These are phyloP conservation scores for Tetranychus piercei DNA, from an alignment of 2,888 invertebrate species.

Conservation along the genomic window DNA sequence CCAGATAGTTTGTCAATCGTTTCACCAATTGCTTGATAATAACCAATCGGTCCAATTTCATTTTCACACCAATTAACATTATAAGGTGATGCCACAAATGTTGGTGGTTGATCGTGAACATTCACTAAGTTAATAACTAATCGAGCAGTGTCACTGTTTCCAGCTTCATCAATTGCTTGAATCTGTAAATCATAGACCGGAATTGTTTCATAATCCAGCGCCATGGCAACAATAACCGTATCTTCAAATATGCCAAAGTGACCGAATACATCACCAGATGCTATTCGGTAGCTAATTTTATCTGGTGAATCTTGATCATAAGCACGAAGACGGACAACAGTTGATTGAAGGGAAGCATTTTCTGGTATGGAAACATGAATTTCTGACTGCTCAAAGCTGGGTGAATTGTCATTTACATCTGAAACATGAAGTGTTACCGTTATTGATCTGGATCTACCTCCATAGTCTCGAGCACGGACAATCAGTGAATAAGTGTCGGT, in stretches of 20 bases:
- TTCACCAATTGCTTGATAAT: conserved; percentile 12
- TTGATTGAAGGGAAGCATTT: conserved; percentile 79
- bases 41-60: conserved; percentile 13
- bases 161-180: conserved; percentile 48
- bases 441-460: conserved; percentile 50
- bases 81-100: conserved; percentile 84
- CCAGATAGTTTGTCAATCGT: not conserved
- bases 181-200: conserved; percentile 62
- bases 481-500: conserved; percentile 53
- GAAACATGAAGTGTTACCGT: conserved; percentile 52
- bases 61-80: conserved; percentile 83
- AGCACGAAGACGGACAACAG: conserved; percentile 50
- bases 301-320: conserved; percentile 51
- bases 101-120: conserved; percentile 81
- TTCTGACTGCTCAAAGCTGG: conserved; percentile 60
- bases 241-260: conserved; percentile 82
- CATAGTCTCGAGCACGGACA: conserved; percentile 67
- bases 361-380: conserved; percentile 77
- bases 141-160: conserved; percentile 44
- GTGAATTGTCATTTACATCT: conserved; percentile 77
- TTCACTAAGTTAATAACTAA: conserved; percentile 64
- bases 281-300: conserved; percentile 73
- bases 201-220: conserved; percentile 71
- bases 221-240: conserved; percentile 43
- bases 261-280: conserved; percentile 67